Evolutionary conservation across 2,113 vertebrate species (phyloP).

Genomic region (Festucalex cinctus): DNA sequence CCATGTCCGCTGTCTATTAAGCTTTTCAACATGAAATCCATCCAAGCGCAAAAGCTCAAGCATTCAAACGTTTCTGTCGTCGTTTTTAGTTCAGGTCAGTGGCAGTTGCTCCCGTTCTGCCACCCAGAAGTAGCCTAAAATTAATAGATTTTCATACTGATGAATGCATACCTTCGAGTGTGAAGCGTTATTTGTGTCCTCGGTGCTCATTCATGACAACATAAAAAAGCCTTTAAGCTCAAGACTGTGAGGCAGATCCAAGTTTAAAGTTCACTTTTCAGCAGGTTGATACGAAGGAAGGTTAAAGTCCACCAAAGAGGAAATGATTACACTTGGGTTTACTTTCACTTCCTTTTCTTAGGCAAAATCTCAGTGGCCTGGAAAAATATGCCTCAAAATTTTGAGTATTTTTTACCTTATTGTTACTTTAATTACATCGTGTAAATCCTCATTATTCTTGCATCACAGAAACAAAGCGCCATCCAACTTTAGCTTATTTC

Average conservation of each 20-base stretch:
- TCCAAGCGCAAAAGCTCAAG: too few species aligned
- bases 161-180: conserved; percentile 1
- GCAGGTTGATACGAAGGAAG: conserved; percentile 23
- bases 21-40: too few species aligned
- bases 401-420: background rate
- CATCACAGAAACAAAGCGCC: too few species aligned
- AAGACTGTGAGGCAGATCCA: background rate
- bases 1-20: background rate
- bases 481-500: background rate
- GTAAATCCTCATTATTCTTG: background rate
- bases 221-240: background rate
- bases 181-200: background rate
- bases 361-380: background rate
- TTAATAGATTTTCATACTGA: background rate
- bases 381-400: background rate
- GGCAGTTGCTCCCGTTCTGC: background rate
- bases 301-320: conserved; percentile 50
- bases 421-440: background rate
- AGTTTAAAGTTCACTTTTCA: conserved; percentile 47
- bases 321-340: conserved; percentile 15
- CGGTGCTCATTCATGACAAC: background rate
- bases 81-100: background rate
- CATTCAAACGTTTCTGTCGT: background rate
- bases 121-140: background rate
- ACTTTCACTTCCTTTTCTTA: conserved; percentile 2